Evolutionary conservation across 2,888 invertebrate genomes (phyloP).

Genomic region (Caenorhabditis wallacei): DNA sequence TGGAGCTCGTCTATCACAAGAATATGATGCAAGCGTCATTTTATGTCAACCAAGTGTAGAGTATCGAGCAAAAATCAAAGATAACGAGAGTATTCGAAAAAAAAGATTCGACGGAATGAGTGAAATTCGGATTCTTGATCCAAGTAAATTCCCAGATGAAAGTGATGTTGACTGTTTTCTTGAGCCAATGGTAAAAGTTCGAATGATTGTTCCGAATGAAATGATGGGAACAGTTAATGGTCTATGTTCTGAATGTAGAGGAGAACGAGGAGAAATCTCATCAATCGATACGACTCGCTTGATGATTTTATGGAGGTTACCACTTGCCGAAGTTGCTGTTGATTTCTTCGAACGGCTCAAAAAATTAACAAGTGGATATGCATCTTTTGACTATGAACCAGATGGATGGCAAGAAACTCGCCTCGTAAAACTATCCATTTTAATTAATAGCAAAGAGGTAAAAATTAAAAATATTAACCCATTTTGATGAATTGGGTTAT

Average conservation of each 20-base stretch:
- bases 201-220: slow-evolving; percentile 79
- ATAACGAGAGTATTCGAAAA: slow-evolving; percentile 80
- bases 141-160: slow-evolving; percentile 76
- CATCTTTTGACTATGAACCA: slow-evolving; percentile 94
- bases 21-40: slow-evolving; percentile 85
- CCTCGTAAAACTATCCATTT: slow-evolving; percentile 90
- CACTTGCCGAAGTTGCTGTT: slow-evolving; percentile 93
- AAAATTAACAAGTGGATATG: slow-evolving; percentile 94
- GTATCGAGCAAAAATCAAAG: slow-evolving; percentile 84
- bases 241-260: slow-evolving; percentile 77
- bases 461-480: background rate
- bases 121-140: slow-evolving; percentile 77
- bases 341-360: slow-evolving; percentile 95
- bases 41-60: slow-evolving; percentile 86
- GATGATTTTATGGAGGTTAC: slow-evolving; percentile 91
- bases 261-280: slow-evolving; percentile 79
- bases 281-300: slow-evolving; percentile 89
- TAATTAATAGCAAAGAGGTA: slow-evolving; percentile 87
- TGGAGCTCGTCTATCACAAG: slow-evolving; percentile 85
- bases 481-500: background rate
- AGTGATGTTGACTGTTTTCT: slow-evolving; percentile 76
- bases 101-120: slow-evolving; percentile 76
- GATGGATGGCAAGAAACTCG: slow-evolving; percentile 89
- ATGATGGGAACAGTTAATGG: slow-evolving; percentile 78
- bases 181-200: slow-evolving; percentile 81